Percentiles rank a stretch among this genome's conserved stretches.
Conservation (phyloP, 2,888 invertebrate species). For the Pyrrhia umbra region DNA sequence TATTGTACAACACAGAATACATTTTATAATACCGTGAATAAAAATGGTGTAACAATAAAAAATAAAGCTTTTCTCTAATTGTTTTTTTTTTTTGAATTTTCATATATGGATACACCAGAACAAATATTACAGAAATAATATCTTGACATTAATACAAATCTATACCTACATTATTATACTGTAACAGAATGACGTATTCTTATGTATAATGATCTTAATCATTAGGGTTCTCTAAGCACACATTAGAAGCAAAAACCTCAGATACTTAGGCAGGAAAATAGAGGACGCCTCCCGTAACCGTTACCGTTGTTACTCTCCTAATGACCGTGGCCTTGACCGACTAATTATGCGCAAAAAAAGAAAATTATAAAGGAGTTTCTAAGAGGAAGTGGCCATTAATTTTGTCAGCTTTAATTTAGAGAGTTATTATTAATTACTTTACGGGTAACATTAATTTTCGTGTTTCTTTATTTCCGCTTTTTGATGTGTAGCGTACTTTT, state of each 20-base stretch:
- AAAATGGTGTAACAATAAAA: too few relatives aligned
- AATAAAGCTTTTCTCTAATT: too few relatives aligned
- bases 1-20: too few relatives aligned
- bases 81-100: too few relatives aligned
- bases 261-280: slow-evolving; percentile 27
- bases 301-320: slow-evolving; percentile 16
- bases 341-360: slow-evolving; percentile 35
- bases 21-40: too few relatives aligned
- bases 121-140: neutral
- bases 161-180: neutral
- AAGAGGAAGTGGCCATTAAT: slow-evolving; percentile 46
- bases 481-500: slow-evolving; percentile 12
- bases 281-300: neutral
- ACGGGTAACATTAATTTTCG: slow-evolving; percentile 42
- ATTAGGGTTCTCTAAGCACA: slow-evolving; percentile 25
- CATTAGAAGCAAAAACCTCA: slow-evolving; percentile 34
- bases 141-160: neutral
- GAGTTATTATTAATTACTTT: slow-evolving; percentile 52
- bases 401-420: slow-evolving; percentile 50
- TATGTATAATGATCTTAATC: slow-evolving; percentile 35
- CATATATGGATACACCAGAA: too few relatives aligned
- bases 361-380: slow-evolving; percentile 44
- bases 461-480: slow-evolving; percentile 26
- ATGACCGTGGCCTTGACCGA: slow-evolving; percentile 39
- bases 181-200: neutral